Evolutionary conservation across 1,140 invertebrate species (phyloP), one percentile per base, ranked within the genome.

Genomic region (Epicauta chinensis): DNA sequence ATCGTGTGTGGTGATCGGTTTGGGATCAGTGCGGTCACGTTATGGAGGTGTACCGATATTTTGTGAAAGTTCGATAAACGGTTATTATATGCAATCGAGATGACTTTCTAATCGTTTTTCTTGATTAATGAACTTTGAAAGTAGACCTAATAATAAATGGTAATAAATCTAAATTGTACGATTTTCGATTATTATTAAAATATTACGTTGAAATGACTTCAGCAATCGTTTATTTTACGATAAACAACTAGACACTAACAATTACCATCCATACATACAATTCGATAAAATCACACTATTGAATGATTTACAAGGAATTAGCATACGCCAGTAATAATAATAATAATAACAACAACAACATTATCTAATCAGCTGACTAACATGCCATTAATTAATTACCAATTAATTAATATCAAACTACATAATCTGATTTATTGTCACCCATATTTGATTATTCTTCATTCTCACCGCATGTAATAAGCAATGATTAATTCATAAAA

Each of bases 261-360:
- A 23, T 23, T 23, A 23, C 23, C 23, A 23, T 23, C 23, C 23
- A 64, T 66, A 63, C 23, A 64, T 66, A 63, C 62, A 49, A 38
- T 53, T 54, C 53, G 67, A 69, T 69, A 68, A 62, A 67, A 68
- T 67, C 67, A 62, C 61, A n/a, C 7, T 23, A 66, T 66, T 56
- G 59, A 62, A 60, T 69, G 67, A 69, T 69, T 69, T 69, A 67
- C 65, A 67, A 66, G 67, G 64, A 69, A 69, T 69, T 69, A 69
- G 67, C 67, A 69, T 69, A 69, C 64, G 61, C 56, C 51, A 57
- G 51, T 60, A 63, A 62, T 67, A 63, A 23, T 23, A 23, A 23
- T 23, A 23, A 23, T 23, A 23, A 23, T 23, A 23, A 23, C 55
- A 23, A 23, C 7, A 23, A 23, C 7, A 23, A 23, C 55, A 67